Evolutionary conservation across 2,113 vertebrate genomes (phyloP).

Genomic region (Collichthys lucidus): DNA sequence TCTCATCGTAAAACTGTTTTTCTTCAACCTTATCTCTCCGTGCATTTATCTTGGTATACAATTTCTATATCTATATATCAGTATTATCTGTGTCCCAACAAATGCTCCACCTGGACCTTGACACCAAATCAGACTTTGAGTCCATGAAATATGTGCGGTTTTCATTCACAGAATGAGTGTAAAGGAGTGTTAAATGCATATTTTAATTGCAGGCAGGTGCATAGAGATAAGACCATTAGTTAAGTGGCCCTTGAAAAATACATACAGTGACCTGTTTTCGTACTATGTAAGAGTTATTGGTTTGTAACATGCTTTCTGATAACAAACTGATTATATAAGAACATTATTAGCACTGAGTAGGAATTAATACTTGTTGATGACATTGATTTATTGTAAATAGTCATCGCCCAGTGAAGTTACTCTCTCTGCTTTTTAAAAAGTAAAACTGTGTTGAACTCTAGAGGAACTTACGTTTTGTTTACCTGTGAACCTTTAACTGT

Average conservation of each 20-base stretch:
- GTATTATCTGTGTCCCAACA: not conserved
- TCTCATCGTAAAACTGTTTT: not conserved
- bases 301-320: not conserved
- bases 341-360: not conserved
- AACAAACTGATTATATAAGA: not conserved
- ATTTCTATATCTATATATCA: slow-evolving; percentile 7
- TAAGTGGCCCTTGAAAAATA: not conserved
- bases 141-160: not conserved
- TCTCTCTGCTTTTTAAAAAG: not conserved
- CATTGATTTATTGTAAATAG: not conserved
- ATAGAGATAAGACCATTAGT: not conserved
- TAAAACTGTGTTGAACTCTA: not conserved
- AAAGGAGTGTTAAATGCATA: too few species aligned
- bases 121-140: not conserved
- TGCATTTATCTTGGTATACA: not conserved
- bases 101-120: not conserved
- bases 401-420: not conserved
- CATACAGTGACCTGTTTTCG: not conserved
- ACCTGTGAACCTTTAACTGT: not conserved
- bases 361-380: not conserved
- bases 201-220: not conserved
- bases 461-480: not conserved
- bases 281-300: not conserved
- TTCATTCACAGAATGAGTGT: not conserved
- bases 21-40: not conserved